These are phyloP conservation scores for Nemotelus nigrinus DNA, from an alignment of 2,888 invertebrate species.

Conservation along the genomic window DNA sequence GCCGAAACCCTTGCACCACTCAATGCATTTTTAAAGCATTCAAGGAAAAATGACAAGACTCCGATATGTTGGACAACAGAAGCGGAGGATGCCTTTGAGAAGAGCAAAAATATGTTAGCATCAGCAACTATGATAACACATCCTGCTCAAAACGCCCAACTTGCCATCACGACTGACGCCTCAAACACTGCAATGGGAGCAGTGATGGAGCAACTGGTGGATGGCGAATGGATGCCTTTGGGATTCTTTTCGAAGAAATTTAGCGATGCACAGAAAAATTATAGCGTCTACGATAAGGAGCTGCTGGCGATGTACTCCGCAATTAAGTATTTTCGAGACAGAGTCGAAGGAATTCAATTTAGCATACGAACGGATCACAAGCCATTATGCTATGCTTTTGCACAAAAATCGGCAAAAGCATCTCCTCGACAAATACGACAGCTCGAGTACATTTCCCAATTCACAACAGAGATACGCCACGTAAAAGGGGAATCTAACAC, in stretches of 20 bases:
- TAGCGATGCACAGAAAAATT: not conserved
- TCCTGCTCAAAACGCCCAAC: not conserved
- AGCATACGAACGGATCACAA: not conserved
- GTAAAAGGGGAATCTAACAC: not conserved
- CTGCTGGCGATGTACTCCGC: not conserved
- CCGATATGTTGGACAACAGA: not conserved
- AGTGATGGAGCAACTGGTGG: not conserved
- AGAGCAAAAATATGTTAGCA: not conserved
- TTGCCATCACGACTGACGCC: not conserved
- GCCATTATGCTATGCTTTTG: not conserved
- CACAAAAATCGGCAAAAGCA: not conserved
- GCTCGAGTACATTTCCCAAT: not conserved
- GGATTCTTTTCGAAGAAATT: conserved; percentile 7
- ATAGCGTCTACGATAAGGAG: conserved; percentile 10
- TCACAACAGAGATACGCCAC: not conserved
- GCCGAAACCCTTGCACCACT: not conserved
- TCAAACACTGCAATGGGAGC: not conserved
- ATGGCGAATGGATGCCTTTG: not conserved
- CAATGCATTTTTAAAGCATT: not conserved
- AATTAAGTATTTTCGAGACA: not conserved
- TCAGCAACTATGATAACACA: not conserved
- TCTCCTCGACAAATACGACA: not conserved
- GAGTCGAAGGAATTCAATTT: conserved; percentile 3
- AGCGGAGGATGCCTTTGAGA: conserved; percentile 7
- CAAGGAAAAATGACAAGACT: not conserved